Conservation (phyloP, 2,888 invertebrate genomes). For the Aethes cnicana region DNA sequence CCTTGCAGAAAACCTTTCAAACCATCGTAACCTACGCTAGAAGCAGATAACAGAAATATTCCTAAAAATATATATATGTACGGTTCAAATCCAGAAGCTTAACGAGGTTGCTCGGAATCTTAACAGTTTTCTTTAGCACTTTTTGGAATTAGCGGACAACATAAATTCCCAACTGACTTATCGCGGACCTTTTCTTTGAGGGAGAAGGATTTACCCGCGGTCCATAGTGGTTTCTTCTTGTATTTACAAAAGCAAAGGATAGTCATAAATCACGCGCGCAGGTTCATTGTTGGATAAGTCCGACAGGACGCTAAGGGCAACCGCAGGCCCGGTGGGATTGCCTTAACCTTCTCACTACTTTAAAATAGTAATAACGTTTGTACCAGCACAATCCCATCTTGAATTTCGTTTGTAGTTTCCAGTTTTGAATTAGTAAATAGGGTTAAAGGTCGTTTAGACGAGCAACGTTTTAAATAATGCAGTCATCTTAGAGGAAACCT, state of each 20-base stretch:
- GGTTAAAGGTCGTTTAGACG: too few relatives aligned
- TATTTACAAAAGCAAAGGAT: constrained; percentile 36
- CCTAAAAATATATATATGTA: too few relatives aligned
- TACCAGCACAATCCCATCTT: not conserved
- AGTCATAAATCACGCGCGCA: constrained; percentile 62
- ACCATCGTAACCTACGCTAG: too few relatives aligned
- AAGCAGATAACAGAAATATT: too few relatives aligned
- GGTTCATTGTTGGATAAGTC: constrained; percentile 60
- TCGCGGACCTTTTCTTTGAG: constrained; percentile 12
- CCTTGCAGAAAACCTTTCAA: too few relatives aligned
- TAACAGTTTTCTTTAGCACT: too few relatives aligned
- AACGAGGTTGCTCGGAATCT: too few relatives aligned
- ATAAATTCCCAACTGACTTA: not conserved
- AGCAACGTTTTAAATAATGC: too few relatives aligned
- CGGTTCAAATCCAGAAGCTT: too few relatives aligned
- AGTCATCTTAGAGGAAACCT: too few relatives aligned
- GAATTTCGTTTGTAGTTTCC: not conserved
- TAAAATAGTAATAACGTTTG: constrained; percentile 24
- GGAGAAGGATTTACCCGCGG: constrained; percentile 9
- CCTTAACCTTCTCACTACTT: constrained; percentile 4
- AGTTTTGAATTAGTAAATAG: too few relatives aligned
- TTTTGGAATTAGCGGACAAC: too few relatives aligned
- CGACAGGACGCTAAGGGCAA: constrained; percentile 27
- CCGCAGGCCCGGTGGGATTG: constrained; percentile 39
- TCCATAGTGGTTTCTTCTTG: constrained; percentile 2